Percentiles rank a stretch among this genome's conserved stretches.
Conservation (phyloP, 1,140 invertebrate species). For the Nebria ingens region DNA sequence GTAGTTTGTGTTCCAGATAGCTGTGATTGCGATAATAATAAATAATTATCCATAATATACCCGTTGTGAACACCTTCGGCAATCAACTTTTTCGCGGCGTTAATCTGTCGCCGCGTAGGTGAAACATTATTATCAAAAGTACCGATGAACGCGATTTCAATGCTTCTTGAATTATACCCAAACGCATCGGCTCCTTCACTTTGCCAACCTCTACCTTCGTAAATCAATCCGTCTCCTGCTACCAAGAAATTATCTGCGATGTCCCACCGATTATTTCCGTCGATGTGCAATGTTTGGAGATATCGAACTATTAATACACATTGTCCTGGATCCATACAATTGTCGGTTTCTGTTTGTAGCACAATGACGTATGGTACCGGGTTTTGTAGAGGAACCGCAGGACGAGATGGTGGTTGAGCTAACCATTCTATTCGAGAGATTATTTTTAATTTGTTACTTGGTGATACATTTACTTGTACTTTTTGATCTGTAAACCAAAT, state of each 20-base stretch:
- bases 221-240: slow-evolving; percentile 58
- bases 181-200: slow-evolving; percentile 42
- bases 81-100: slow-evolving; percentile 25
- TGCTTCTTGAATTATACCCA: slow-evolving; percentile 49
- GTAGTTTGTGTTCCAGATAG: slow-evolving; percentile 28
- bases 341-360: slow-evolving; percentile 38
- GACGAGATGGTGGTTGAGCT: slow-evolving; percentile 42
- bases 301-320: slow-evolving; percentile 36
- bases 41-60: slow-evolving; percentile 27
- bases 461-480: background rate
- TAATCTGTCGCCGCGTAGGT: slow-evolving; percentile 20
- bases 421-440: slow-evolving; percentile 44
- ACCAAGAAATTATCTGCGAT: slow-evolving; percentile 67
- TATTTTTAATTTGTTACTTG: slow-evolving; percentile 23
- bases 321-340: slow-evolving; percentile 32
- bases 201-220: slow-evolving; percentile 54
- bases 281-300: slow-evolving; percentile 65
- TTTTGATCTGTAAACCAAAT: too few relatives aligned
- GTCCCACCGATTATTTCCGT: slow-evolving; percentile 48
- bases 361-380: slow-evolving; percentile 44
- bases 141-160: slow-evolving; percentile 61
- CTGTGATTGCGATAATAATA: slow-evolving; percentile 31
- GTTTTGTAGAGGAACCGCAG: slow-evolving; percentile 30
- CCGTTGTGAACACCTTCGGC: slow-evolving; percentile 24
- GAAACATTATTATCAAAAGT: slow-evolving; percentile 39